Evolutionary conservation across 2,888 invertebrate genomes (phyloP), one percentile per base, ranked within the genome.

Genomic region (Macrosoma leucophasiata): DNA sequence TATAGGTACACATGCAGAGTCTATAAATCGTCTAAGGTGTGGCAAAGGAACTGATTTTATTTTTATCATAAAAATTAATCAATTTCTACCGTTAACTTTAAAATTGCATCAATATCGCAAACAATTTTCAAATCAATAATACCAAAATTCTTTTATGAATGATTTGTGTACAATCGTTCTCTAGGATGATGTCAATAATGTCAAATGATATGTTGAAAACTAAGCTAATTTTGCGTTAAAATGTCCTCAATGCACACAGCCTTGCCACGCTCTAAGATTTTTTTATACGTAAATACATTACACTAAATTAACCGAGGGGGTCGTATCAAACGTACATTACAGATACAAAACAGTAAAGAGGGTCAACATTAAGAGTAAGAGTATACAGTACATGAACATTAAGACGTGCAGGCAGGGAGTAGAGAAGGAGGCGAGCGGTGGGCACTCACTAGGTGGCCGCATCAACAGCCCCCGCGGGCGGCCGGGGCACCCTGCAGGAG

Each of bases 171-270:
- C 39, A 43, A 29, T 29, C 29, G 23, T 39, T 72, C 58, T 58
- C 64, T 82, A 81, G 52, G 67, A 78, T 82, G 82, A 78, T 75
- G 66, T 75, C 55, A 67, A 70, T 64, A 53, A 74, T 68, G 71
- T 77, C 60, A 58, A 63, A 78, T 78, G 76, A 62, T 68, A 74
- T 68, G 74, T 76, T 64, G 63, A 76, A 58, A 75, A 66, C 84
- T 81, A 81, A 75, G 60, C 81, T 82, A 82, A 69, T 65, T 71
- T 76, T 78, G 81, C 82, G 69, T 82, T 77, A 73, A 72, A 79
- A 84, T 84, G 85, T 85, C 85, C 85, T 85, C 84, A 84, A 85
- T 87, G 87, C 87, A 88, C 88, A 89, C 88, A 88, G 89, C 88
- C 88, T 89, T 87, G 88, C 89, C 88, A 88, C 89, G 88, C 88